phyloP scores from a whole-genome alignment of 2,113 vertebrate species.

The Turnix velox region DNA sequence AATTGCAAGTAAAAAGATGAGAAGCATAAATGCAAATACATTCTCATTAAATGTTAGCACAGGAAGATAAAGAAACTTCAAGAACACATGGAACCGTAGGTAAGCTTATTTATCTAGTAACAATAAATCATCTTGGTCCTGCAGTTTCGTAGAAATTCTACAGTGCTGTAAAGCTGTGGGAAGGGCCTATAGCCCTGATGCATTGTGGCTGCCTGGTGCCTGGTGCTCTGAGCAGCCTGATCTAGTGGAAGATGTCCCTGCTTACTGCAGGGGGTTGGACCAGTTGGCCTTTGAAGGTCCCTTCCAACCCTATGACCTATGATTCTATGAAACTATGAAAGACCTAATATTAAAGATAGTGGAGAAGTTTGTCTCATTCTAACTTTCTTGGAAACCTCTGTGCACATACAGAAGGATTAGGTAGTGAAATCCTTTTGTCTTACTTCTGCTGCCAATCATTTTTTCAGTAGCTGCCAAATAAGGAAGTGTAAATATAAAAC shows the following conservation, averaged over 20 bases:
- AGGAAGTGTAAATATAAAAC: not conserved
- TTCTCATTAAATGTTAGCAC: not conserved
- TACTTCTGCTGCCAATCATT: not conserved
- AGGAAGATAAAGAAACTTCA: not conserved
- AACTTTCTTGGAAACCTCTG: not conserved
- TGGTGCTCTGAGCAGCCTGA: no score
- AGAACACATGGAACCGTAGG: not conserved
- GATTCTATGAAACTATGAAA: not conserved
- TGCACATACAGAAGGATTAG: not conserved
- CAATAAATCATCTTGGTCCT: not conserved
- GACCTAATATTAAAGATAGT: not conserved
- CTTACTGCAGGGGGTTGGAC: no score
- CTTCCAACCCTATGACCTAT: no score
- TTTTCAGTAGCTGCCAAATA: not conserved
- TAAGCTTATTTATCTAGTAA: not conserved
- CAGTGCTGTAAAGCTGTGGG: not conserved
- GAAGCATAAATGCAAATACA: not conserved
- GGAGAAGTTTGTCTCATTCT: not conserved
- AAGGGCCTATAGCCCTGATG: no score
- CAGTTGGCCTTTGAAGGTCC: no score
- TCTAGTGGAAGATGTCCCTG: no score
- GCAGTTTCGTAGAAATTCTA: not conserved
- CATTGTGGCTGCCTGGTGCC: no score
- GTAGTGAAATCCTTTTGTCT: not conserved
- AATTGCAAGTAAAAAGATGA: not conserved